phyloP scores from a whole-genome alignment of 2,113 vertebrate genomes.

The Coregonus clupeaformis region DNA sequence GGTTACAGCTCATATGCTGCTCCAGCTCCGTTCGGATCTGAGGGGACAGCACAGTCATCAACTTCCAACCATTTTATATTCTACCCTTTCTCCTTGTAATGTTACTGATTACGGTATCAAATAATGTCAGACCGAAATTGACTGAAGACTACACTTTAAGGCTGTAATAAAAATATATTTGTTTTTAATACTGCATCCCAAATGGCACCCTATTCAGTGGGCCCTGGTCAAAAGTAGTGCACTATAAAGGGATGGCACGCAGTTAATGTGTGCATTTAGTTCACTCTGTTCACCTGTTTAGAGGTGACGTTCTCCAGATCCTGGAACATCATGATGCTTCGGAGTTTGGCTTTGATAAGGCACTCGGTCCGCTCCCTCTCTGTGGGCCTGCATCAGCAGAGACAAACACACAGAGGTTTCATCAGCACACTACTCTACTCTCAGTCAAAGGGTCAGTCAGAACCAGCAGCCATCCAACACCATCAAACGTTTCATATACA shows the following conservation, averaged over 20 bases:
- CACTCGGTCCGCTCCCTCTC: constrained; percentile 90
- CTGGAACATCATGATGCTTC: constrained; percentile 95
- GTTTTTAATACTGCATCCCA: not conserved
- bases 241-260: too few relatives aligned
- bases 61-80: not conserved
- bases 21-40: constrained; percentile 84
- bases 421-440: not conserved
- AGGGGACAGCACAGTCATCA: not conserved
- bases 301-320: constrained; percentile 97
- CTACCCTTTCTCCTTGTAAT: not conserved
- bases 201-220: too few relatives aligned
- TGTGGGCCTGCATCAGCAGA: constrained; percentile 77
- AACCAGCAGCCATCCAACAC: not conserved
- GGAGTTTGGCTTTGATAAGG: constrained; percentile 92
- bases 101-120: too few relatives aligned
- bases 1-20: constrained; percentile 94
- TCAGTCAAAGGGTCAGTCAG: not conserved
- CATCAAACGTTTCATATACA: not conserved
- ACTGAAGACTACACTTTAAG: constrained; percentile 50
- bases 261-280: too few relatives aligned
- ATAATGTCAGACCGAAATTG: too few relatives aligned
- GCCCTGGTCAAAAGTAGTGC: not conserved
- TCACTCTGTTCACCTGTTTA: constrained; percentile 83
- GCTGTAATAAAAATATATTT: not conserved
- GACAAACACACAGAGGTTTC: not conserved